A percentile compares a stretch with the other conserved stretches of the same genome.
phyloP scores from a whole-genome alignment of 2,888 invertebrate species.

The Drosophila testacea region DNA sequence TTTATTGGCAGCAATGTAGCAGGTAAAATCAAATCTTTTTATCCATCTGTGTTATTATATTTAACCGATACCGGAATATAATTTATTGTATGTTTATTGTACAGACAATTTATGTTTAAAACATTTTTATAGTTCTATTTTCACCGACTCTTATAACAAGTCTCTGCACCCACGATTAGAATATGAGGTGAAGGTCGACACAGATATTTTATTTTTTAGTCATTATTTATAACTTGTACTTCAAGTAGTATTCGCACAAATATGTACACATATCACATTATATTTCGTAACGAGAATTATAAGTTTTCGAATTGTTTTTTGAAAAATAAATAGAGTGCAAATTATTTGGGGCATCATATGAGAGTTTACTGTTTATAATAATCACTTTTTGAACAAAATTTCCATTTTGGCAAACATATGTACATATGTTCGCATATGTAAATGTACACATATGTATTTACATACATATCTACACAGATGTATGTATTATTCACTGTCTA shows the following conservation, averaged over 20 bases:
- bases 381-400: conserved; percentile 13
- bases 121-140: background rate
- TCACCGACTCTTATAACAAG: conserved; percentile 2
- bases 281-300: background rate
- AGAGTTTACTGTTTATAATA: conserved; percentile 5
- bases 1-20: background rate
- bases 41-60: background rate
- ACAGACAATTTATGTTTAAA: background rate
- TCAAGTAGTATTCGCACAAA: conserved; percentile 1
- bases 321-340: background rate
- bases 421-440: background rate
- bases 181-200: conserved; percentile 7
- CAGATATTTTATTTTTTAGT: background rate
- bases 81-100: background rate
- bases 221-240: conserved; percentile 10
- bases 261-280: background rate
- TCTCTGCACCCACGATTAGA: conserved; percentile 2
- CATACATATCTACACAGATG: conserved; percentile 13
- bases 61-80: background rate
- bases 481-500: conserved; percentile 42
- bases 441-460: background rate
- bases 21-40: too few species aligned
- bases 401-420: conserved; percentile 4
- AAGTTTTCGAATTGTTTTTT: conserved; percentile 5
- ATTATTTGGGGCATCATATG: conserved; percentile 8